Base-by-base conservation (phyloP, 2,797 vertebrate species). In the Pseudocheirus occidentalis region DNA sequence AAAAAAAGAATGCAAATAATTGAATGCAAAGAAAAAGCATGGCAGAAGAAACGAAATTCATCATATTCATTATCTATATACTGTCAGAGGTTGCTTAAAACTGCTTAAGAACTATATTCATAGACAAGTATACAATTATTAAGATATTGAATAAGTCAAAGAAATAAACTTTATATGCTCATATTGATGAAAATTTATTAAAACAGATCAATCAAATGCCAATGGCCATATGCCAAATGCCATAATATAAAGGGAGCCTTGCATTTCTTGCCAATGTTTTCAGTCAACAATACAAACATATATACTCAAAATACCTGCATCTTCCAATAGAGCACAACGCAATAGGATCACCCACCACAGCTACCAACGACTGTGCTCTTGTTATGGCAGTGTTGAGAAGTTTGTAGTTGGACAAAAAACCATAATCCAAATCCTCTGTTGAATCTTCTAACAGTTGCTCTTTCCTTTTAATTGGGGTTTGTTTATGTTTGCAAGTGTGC, bases 351-450 rank as follows among this genome's bases (percentile, higher is more conserved):
- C 99, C 99, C 98, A 99, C 99, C 81, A 99, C 99, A 54, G 99
- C 99, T 97, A 99, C 99, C 98, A 99, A 98, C 95, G 99, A 99
- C 96, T 99, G 99, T 57, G 99, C 99, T 98, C 99, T 99, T 57
- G 99, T 99, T 98, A 99, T 99, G 99, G 99, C 99, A 14, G 99
- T 99, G 98, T 99, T 99, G 92, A 99, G 99, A 95, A 99, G 99
- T 98, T 99, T 99, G 98, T 99, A 99, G 98, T 99, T 99, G 95
- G 99, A 99, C 90, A 99, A 98, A 98, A 99, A 99, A 96, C 99
- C 99, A 40, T 99, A 99, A 99, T 99, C 99, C 93, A 99, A 99
- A 96, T 99, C 99, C 96, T 99, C 99, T 0, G 99, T 99, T 3
- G 99, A 99, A 98, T 99, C 99, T 98, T 99, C 99, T 96, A 99